A percentile compares a stretch with the other conserved stretches of the same genome.
Conservation (phyloP, 2,888 invertebrate species). For the Magallana nippona region DNA sequence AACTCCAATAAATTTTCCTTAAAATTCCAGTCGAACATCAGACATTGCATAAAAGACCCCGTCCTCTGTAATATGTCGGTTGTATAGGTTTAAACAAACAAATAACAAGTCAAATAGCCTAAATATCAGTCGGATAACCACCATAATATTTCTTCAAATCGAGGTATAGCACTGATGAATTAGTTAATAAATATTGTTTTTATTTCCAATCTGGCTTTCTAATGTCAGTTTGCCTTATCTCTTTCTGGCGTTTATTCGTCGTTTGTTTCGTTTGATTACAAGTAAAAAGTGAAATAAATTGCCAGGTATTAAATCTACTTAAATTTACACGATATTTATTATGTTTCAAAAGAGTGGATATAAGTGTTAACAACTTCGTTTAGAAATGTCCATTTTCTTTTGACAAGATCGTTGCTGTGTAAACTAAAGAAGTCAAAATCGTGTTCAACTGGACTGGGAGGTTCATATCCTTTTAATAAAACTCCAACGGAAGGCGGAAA, state of each 20-base stretch:
- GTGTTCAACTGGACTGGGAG: conserved; percentile 14
- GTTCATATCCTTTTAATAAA: conserved; percentile 17
- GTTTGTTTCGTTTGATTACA: conserved; percentile 1
- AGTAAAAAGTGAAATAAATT: conserved; percentile 12
- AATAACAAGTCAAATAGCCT: too few relatives aligned
- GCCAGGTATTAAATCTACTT: not conserved
- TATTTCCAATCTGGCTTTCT: conserved; percentile 24
- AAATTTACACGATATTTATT: not conserved
- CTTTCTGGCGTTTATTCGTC: not conserved
- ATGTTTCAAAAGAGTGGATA: not conserved
- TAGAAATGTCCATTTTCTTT: not conserved
- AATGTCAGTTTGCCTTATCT: conserved; percentile 14
- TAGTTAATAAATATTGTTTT: conserved; percentile 1
- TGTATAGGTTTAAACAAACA: too few relatives aligned
- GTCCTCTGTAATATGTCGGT: too few relatives aligned
- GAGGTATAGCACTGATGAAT: conserved; percentile 18
- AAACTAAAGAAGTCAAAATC: conserved; percentile 10
- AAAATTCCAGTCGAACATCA: too few relatives aligned
- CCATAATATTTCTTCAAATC: not conserved
- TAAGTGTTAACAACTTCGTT: conserved; percentile 14
- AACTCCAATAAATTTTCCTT: too few relatives aligned
- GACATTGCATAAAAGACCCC: too few relatives aligned
- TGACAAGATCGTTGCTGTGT: conserved; percentile 13
- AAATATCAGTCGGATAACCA: not conserved
- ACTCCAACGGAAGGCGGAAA: conserved; percentile 40